Evolutionary conservation across 2,113 vertebrate species (phyloP).

Genomic region (Poeciliopsis occidentalis): DNA sequence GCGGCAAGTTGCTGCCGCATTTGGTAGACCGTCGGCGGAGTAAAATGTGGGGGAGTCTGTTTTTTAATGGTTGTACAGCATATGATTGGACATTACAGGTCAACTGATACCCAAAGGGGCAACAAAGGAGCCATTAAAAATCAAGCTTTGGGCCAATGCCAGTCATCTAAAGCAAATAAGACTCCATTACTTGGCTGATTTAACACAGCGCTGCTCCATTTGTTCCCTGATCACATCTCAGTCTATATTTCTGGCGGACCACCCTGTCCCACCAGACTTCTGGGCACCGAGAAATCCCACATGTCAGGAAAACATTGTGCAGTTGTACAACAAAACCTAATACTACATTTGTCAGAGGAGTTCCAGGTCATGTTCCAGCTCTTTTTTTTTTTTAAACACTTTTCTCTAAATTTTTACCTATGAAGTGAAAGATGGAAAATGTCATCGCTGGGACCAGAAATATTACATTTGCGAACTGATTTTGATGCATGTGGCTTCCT

Average conservation of each 20-base stretch:
- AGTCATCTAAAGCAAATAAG: constrained; percentile 7
- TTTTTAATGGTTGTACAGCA: neutral
- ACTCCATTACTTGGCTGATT: constrained; percentile 4
- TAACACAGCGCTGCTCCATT: constrained; percentile 6
- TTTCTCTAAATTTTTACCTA: constrained; percentile 1
- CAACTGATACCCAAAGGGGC: constrained; percentile 1
- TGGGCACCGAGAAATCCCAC: constrained; percentile 48
- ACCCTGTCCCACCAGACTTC: constrained; percentile 48
- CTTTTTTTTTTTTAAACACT: constrained; percentile 13
- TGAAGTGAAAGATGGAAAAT: neutral
- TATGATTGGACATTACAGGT: constrained; percentile 7
- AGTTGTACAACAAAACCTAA: constrained; percentile 5
- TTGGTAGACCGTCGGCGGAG: neutral
- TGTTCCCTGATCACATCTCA: constrained; percentile 47
- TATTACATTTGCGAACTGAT: constrained; percentile 8
- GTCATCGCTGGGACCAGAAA: neutral
- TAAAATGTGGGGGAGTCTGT: neutral
- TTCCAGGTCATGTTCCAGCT: neutral
- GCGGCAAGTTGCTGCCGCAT: neutral
- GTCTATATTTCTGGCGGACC: constrained; percentile 42
- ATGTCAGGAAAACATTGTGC: constrained; percentile 16
- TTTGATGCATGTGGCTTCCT: neutral
- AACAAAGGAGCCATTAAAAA: constrained; percentile 13
- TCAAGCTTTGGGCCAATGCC: constrained; percentile 1
- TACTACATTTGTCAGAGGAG: constrained; percentile 25